A percentile compares a stretch with the other conserved stretches of the same genome.
Conservation (phyloP, 1,140 invertebrate species). For the Linepithema humile region DNA sequence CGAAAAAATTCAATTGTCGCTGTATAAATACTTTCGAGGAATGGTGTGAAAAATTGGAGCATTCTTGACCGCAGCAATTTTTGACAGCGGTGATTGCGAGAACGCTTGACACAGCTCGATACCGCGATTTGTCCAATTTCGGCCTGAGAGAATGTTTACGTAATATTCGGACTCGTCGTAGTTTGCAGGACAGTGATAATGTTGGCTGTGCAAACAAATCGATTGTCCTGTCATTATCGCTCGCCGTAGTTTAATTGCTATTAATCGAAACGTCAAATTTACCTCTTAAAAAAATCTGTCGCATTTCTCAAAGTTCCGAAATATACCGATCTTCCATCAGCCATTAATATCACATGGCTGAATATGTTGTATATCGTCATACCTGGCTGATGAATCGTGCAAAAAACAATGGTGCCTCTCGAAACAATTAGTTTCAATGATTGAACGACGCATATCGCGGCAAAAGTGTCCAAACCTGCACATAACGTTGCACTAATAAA, state of each 20-base stretch:
- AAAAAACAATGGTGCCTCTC: slow-evolving; percentile 90
- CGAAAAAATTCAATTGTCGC: neutral
- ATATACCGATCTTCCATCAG: slow-evolving; percentile 85
- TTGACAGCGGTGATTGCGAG: slow-evolving; percentile 36
- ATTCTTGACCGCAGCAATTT: slow-evolving; percentile 5
- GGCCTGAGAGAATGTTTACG: slow-evolving; percentile 61
- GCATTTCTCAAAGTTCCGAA: slow-evolving; percentile 78
- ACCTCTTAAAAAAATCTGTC: slow-evolving; percentile 66
- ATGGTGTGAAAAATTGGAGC: neutral
- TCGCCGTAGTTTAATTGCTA: neutral
- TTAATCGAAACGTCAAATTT: neutral
- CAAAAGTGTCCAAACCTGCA: slow-evolving; percentile 89
- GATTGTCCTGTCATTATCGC: neutral
- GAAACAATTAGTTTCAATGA: slow-evolving; percentile 87
- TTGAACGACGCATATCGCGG: slow-evolving; percentile 87
- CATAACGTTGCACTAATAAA: neutral
- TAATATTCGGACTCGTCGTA: slow-evolving; percentile 73
- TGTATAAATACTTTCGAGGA: slow-evolving; percentile 38
- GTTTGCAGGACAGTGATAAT: slow-evolving; percentile 60
- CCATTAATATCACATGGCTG: slow-evolving; percentile 86
- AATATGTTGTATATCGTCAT: slow-evolving; percentile 90
- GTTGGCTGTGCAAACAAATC: slow-evolving; percentile 10
- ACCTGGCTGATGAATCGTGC: slow-evolving; percentile 95
- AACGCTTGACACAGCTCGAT: slow-evolving; percentile 48
- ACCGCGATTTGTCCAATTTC: slow-evolving; percentile 2